Base-by-base conservation (phyloP, 2,888 invertebrate genomes). In the Rhimphoctona megacephalus region DNA sequence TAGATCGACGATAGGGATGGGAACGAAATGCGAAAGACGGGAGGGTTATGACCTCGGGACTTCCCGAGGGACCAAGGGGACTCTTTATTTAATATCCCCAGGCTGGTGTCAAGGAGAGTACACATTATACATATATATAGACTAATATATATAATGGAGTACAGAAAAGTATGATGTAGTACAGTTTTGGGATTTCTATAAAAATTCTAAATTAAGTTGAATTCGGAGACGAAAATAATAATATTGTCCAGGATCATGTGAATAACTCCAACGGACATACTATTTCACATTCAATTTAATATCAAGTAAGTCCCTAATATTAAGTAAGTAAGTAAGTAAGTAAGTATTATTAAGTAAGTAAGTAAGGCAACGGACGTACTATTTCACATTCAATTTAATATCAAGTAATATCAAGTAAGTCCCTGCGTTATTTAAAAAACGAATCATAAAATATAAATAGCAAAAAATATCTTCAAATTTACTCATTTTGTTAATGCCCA, bases 61-160 rank as follows among this genome's bases (percentile, higher is more conserved):
- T 85, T 90, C 91, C 91, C 92, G 84, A 85, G 91, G 90, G 92
- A 90, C 87, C 54, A 73, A 81, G 82, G 89, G 91, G 91, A 91
- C 90, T 92, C 92, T 92, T 92, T 92, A 92, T 92, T 92, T 92
- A 92, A 92, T 92, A 92, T 91, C 92, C 92, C 87, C 90, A 85
- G 92, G 92, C 92, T 92, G 90, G 92, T 91, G 92, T 92, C 92
- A 90, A 92, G 92, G 90, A 91, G 90, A 90, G 90, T 90, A 90
- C 89, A 90, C 88, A 88, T 43, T 81, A 69, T 77, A 76, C 64
- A 80, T 83, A 80, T 83, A 69, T 79, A 84, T 85, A 77, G 19
- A 52, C 52, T 25, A 39, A 72, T 54, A 72, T 57, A 67, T 36
- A 81, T 73, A 81, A 72, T 64, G 36, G 61, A 64, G 81, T 49